Conservation (phyloP, 2,113 vertebrate genomes). For the Chaenocephalus aceratus region DNA sequence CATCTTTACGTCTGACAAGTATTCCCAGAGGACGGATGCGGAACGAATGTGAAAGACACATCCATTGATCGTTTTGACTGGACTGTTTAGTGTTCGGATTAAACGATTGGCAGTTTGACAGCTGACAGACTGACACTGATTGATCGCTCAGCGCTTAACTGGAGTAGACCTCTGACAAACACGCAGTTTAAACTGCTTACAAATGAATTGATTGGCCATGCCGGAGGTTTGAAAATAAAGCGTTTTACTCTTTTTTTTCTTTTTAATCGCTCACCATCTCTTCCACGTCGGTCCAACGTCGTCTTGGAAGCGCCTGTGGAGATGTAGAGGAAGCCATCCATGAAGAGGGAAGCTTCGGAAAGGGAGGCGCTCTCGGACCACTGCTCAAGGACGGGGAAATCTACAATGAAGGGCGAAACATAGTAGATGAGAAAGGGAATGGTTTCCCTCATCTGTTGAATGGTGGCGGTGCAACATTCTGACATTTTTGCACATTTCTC, state of each 20-base stretch:
- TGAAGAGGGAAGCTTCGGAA: slow-evolving; percentile 85
- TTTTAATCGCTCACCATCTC: slow-evolving; percentile 87
- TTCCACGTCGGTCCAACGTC: slow-evolving; percentile 86
- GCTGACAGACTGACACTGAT: slow-evolving; percentile 69
- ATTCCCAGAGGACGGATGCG: slow-evolving; percentile 32
- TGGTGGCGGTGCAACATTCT: neutral
- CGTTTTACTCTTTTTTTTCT: neutral
- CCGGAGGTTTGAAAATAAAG: slow-evolving; percentile 8
- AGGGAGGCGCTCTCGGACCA: slow-evolving; percentile 80
- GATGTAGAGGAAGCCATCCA: slow-evolving; percentile 94
- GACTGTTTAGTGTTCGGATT: slow-evolving; percentile 65
- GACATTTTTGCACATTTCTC: neutral
- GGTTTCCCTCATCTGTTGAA: neutral
- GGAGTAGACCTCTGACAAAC: slow-evolving; percentile 66
- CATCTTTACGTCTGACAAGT: slow-evolving; percentile 49
- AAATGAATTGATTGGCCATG: slow-evolving; percentile 38
- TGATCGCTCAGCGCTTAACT: slow-evolving; percentile 73
- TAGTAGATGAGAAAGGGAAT: slow-evolving; percentile 23
- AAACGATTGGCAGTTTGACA: slow-evolving; percentile 71
- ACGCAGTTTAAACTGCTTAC: slow-evolving; percentile 52
- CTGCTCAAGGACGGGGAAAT: slow-evolving; percentile 88
- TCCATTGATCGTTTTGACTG: slow-evolving; percentile 65
- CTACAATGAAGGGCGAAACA: slow-evolving; percentile 68
- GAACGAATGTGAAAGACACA: slow-evolving; percentile 55
- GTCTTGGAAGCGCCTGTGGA: slow-evolving; percentile 82